Conservation (phyloP, 2,888 invertebrate species). For the Penaeus monodon region DNA sequence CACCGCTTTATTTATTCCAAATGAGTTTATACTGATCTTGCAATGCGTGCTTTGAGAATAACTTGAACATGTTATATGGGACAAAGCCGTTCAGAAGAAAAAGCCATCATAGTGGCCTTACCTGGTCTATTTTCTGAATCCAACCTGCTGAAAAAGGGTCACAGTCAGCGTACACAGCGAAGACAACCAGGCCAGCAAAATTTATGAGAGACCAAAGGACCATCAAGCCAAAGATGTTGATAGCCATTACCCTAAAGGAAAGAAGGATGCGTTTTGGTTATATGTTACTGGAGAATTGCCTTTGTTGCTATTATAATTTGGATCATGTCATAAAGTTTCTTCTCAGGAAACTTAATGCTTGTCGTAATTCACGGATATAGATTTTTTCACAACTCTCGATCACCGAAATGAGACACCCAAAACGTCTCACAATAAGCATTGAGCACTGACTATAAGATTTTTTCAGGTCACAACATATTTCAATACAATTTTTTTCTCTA, state of each 20-base stretch:
- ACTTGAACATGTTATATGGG: no score
- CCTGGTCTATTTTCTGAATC: constrained; percentile 47
- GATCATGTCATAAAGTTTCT: no score
- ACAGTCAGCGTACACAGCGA: constrained; percentile 46
- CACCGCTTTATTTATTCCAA: no score
- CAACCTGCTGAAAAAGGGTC: constrained; percentile 22
- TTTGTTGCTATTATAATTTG: background rate
- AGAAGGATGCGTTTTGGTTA: background rate
- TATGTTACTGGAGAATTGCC: background rate
- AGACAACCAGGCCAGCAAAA: constrained; percentile 38
- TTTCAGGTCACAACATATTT: background rate
- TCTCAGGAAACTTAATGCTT: no score
- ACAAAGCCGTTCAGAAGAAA: background rate
- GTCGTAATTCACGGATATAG: no score
- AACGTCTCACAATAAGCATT: no score
- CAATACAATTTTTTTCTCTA: background rate
- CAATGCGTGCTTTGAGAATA: no score
- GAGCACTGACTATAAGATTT: no score
- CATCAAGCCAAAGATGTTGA: constrained; percentile 5
- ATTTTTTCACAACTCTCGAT: no score
- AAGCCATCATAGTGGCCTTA: background rate
- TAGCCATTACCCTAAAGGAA: constrained; percentile 15
- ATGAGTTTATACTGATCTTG: no score
- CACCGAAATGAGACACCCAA: no score
- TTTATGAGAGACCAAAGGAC: constrained; percentile 40